Base-by-base conservation (phyloP, 1,140 invertebrate species). In the Philopotamus ludificatus region DNA sequence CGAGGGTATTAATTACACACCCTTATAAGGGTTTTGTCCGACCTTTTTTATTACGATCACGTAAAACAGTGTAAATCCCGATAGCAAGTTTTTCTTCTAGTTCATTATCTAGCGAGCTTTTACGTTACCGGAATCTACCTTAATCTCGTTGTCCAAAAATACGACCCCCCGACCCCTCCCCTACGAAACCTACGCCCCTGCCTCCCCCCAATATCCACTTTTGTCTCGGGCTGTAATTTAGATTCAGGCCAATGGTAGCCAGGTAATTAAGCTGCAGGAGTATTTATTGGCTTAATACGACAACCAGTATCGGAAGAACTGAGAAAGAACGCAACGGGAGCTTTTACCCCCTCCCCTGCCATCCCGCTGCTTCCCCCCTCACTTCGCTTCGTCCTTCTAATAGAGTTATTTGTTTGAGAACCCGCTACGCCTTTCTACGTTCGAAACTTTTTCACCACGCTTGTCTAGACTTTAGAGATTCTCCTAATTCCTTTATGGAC, bases 131-230 rank as follows among this genome's bases (percentile, higher is more conserved):
- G 62, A 62, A 64, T 68, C 51, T 39, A 69, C 67, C 67, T 69
- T 69, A 69, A 69, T 69, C 67, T 65, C 67, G 67, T 69, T 65
- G 67, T 69, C 67, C 67, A 69, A 69, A 69, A 69, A 69, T 69
- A 69, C 67, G 50, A 53, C 54, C 62, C 45, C 42, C 3, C 42
- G 42, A 61, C 54, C 58, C 49, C 45, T 28, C 58, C 51, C 57
- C 64, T 59, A 26, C n/a, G n/a, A n/a, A n/a, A n/a, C 28, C 28
- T 34, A 7, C 63, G 23, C 28, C 4, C 47, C 10, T 50, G 50
- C 59, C 42, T 41, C 25, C 59, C 50, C 59, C 65, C 61, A 23
- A 57, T 65, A 53, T 50, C 45, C 41, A 60, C 63, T 68, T 64
- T 65, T 69, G 63, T 69, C 67, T 69, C 47, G 45, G 63, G 44